A percentile compares a stretch with the other conserved stretches of the same genome.
phyloP scores from a whole-genome alignment of 2,888 invertebrate species.

The Lapara coniferarum region DNA sequence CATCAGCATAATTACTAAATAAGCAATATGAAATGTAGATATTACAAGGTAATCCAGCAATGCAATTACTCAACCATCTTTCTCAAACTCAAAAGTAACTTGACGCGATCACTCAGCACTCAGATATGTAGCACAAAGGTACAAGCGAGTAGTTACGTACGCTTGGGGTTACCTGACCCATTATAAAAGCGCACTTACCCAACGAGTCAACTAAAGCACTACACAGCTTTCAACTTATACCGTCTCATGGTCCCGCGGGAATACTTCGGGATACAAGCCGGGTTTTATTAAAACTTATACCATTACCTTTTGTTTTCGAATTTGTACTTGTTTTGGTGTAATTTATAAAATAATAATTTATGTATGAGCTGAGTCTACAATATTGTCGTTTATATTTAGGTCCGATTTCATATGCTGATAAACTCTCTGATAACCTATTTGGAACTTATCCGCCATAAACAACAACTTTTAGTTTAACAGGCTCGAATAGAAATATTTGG shows the following conservation, averaged over 20 bases:
- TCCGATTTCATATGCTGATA: too few relatives aligned
- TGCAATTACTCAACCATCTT: too few relatives aligned
- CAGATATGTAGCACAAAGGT: slow-evolving; percentile 34
- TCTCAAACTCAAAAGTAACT: too few relatives aligned
- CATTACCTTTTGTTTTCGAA: slow-evolving; percentile 4
- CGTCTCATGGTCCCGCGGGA: slow-evolving; percentile 47
- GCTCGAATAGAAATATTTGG: too few relatives aligned
- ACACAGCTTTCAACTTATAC: slow-evolving; percentile 45
- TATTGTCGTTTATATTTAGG: too few relatives aligned
- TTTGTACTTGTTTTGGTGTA: not conserved
- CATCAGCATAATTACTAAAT: too few relatives aligned
- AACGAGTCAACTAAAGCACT: slow-evolving; percentile 37
- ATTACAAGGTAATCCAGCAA: too few relatives aligned
- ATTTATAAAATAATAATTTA: not conserved
- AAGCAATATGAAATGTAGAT: too few relatives aligned
- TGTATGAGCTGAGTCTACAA: too few relatives aligned
- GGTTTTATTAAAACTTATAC: slow-evolving; percentile 49
- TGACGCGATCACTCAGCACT: slow-evolving; percentile 2
- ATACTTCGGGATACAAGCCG: slow-evolving; percentile 34
- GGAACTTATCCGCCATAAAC: too few relatives aligned
- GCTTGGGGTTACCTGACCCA: slow-evolving; percentile 14
- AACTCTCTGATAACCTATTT: too few relatives aligned
- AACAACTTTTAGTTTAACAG: too few relatives aligned
- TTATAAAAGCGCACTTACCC: slow-evolving; percentile 30
- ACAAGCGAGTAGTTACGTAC: slow-evolving; percentile 26